phyloP scores from a whole-genome alignment of 2,888 invertebrate species.

The Harpalus rubripes region DNA sequence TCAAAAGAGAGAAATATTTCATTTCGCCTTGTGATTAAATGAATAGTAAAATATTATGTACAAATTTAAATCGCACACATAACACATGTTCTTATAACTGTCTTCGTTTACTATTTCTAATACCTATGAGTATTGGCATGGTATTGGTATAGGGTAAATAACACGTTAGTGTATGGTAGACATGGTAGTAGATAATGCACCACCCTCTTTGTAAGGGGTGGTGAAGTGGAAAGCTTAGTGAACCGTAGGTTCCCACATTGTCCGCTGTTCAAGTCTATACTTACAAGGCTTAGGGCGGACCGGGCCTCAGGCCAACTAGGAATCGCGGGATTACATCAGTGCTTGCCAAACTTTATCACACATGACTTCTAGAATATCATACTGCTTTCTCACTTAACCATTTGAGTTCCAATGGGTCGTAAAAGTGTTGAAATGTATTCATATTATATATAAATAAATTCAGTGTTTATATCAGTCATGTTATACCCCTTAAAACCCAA shows the following conservation, averaged over 20 bases:
- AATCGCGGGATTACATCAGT: neutral
- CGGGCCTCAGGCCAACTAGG: neutral
- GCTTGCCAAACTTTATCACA: neutral
- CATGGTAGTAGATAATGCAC: neutral
- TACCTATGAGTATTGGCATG: no score
- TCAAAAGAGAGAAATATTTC: no score
- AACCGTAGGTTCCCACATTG: constrained; percentile 33
- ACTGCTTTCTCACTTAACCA: neutral
- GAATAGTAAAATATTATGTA: no score
- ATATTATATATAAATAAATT: no score
- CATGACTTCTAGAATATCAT: neutral
- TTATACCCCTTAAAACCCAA: no score
- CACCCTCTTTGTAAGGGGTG: neutral
- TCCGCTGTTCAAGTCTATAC: neutral
- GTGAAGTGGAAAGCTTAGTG: constrained; percentile 5
- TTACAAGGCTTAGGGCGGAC: neutral
- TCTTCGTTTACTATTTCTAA: neutral
- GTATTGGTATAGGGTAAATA: neutral
- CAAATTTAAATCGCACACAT: no score
- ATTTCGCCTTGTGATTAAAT: no score
- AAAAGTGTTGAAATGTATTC: no score
- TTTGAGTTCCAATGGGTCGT: no score
- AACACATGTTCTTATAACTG: no score
- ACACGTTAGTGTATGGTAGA: neutral
- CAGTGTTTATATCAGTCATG: no score